phyloP scores from a whole-genome alignment of 2,797 vertebrate genomes.

The Karalla daura region DNA sequence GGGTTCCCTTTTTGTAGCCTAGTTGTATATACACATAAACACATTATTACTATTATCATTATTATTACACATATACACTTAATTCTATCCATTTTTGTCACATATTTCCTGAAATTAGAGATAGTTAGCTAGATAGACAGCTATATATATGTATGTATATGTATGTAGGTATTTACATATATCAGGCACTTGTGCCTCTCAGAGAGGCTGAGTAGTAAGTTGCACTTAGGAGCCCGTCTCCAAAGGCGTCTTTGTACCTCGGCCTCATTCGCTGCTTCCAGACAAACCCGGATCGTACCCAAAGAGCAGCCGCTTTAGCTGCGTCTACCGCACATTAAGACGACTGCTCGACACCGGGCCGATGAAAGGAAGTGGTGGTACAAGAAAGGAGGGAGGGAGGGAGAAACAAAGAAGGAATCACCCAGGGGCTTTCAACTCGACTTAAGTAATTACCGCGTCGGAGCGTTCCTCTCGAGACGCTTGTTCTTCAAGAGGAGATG shows the following conservation, averaged over 20 bases:
- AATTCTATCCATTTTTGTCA: too few relatives aligned
- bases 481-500: slow-evolving; percentile 20
- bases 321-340: slow-evolving; percentile 65
- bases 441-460: slow-evolving; percentile 56
- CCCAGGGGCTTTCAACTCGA: slow-evolving; percentile 45
- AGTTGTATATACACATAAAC: not conserved
- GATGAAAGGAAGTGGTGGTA: slow-evolving; percentile 25
- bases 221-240: slow-evolving; percentile 62
- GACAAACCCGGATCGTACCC: slow-evolving; percentile 48
- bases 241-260: slow-evolving; percentile 33
- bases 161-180: too few relatives aligned
- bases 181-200: slow-evolving; percentile 14
- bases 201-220: slow-evolving; percentile 53
- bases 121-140: too few relatives aligned
- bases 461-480: slow-evolving; percentile 34
- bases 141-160: slow-evolving; percentile 1
- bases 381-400: slow-evolving; percentile 1
- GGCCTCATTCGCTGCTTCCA: slow-evolving; percentile 54
- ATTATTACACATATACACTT: too few relatives aligned
- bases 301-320: slow-evolving; percentile 56
- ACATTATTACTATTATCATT: too few relatives aligned
- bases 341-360: slow-evolving; percentile 1
- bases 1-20: slow-evolving; percentile 10
- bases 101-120: too few relatives aligned
- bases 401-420: slow-evolving; percentile 7